phyloP scores from a whole-genome alignment of 1,140 invertebrate genomes.

The Platorchestia sp. region DNA sequence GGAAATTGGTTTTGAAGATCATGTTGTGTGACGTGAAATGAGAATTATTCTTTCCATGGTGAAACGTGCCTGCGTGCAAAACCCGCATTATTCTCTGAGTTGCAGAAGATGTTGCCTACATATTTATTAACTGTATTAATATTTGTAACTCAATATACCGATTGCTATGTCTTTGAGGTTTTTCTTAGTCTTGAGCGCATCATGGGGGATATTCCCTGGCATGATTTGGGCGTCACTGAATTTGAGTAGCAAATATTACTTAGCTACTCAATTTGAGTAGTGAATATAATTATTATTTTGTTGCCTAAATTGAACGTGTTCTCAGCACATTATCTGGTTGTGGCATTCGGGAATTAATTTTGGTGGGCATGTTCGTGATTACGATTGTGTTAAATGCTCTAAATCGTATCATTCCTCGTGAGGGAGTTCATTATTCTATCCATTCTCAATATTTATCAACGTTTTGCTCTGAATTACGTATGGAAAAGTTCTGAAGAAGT shows the following conservation, averaged over 20 bases:
- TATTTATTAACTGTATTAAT: not conserved
- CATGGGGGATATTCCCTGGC: not conserved
- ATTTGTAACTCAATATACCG: not conserved
- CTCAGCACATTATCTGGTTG: not conserved
- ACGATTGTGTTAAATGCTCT: not conserved
- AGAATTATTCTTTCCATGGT: not conserved
- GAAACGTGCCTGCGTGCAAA: not conserved
- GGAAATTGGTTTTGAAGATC: not conserved
- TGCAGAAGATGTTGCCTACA: not conserved
- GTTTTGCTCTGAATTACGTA: no score
- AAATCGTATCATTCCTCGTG: not conserved
- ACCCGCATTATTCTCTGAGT: not conserved
- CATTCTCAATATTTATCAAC: not conserved
- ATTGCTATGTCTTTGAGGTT: not conserved
- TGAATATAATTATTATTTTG: no score
- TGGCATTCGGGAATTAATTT: not conserved
- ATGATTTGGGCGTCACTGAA: not conserved
- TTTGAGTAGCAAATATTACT: not conserved
- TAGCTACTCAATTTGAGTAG: no score
- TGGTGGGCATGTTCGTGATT: not conserved
- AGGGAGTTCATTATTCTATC: not conserved
- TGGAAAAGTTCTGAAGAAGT: not conserved
- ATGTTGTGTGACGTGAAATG: not conserved
- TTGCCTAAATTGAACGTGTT: no score
- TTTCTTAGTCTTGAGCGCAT: not conserved